Conservation (phyloP, 2,113 vertebrate genomes). For the Tonatia bakeri region DNA sequence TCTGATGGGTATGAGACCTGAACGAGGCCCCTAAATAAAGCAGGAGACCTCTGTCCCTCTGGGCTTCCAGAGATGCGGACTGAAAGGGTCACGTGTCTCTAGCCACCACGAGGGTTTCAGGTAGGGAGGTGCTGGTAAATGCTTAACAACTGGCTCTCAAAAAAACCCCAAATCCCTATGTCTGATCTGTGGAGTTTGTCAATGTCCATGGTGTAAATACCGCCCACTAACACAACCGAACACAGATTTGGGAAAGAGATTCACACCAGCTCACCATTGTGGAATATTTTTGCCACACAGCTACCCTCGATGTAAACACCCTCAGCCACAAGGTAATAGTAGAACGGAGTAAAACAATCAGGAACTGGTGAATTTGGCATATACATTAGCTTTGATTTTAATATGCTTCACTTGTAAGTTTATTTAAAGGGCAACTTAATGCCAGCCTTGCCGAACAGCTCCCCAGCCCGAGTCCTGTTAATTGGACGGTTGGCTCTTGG, state of each 20-base stretch:
- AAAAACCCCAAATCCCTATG: background rate
- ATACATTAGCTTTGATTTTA: background rate
- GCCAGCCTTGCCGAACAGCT: background rate
- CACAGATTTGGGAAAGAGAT: background rate
- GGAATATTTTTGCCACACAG: background rate
- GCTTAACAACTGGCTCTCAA: background rate
- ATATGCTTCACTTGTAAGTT: too few species aligned
- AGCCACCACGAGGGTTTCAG: background rate
- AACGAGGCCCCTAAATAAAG: background rate
- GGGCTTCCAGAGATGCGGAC: background rate
- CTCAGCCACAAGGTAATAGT: background rate
- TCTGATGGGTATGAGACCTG: background rate
- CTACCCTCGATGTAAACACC: accelerated
- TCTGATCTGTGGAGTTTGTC: background rate
- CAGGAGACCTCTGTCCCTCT: background rate
- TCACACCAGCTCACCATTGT: accelerated
- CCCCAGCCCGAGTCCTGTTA: background rate
- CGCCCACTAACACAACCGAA: background rate
- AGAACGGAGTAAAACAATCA: background rate
- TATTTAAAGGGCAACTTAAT: background rate
- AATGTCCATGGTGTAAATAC: background rate
- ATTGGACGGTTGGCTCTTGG: background rate
- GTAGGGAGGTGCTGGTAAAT: background rate
- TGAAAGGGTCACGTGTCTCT: background rate
- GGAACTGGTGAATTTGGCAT: background rate